These are phyloP conservation scores for Daphoenositta chrysoptera DNA, from an alignment of 2,113 vertebrate species.

Conservation along the genomic window DNA sequence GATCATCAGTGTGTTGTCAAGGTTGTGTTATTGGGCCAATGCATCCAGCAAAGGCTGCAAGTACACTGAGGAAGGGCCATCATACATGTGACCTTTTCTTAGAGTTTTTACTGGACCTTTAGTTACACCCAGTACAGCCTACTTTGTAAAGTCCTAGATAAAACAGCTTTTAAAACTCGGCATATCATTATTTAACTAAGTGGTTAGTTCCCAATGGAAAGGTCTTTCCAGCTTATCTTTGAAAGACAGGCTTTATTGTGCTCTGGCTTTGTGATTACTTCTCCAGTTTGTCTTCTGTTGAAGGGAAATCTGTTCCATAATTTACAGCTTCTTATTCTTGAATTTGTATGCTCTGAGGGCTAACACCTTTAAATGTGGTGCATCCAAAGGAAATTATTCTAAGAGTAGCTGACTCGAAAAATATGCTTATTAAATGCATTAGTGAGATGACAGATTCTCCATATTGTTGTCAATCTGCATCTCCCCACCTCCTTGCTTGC, in stretches of 20 bases:
- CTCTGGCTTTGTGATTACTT: slow-evolving; percentile 4
- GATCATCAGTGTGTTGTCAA: background rate
- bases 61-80: background rate
- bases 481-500: background rate
- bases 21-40: accelerated
- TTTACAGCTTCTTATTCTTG: background rate
- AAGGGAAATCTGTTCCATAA: slow-evolving; percentile 4
- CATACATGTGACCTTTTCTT: background rate
- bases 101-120: background rate
- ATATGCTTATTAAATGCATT: background rate
- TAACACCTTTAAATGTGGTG: background rate
- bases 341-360: background rate
- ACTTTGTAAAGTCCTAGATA: background rate
- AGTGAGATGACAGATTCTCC: background rate
- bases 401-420: background rate
- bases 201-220: background rate
- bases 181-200: background rate
- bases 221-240: slow-evolving; percentile 18
- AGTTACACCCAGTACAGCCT: background rate
- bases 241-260: background rate
- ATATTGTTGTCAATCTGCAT: background rate
- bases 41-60: background rate
- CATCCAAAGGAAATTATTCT: background rate
- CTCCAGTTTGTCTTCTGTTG: background rate
- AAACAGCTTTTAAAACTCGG: background rate